phyloP scores from a whole-genome alignment of 2,888 invertebrate species.

The Heliconius hortense region DNA sequence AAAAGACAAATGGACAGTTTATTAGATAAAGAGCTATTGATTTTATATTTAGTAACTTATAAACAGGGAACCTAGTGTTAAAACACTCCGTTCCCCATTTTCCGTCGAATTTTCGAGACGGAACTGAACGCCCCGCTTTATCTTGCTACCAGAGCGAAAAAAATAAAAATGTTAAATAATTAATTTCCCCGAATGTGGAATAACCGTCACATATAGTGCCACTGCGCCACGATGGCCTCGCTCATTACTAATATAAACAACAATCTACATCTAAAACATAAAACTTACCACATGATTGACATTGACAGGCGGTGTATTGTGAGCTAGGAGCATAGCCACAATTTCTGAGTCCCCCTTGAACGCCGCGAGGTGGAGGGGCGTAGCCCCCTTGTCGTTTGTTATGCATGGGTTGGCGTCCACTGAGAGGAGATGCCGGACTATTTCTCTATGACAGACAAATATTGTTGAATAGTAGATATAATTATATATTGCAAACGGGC shows the following conservation, averaged over 20 bases:
- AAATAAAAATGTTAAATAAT: too few species aligned
- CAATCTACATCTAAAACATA: background rate
- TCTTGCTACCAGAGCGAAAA: background rate
- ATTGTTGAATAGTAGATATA: background rate
- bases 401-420: conserved; percentile 95
- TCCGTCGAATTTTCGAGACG: background rate
- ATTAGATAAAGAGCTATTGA: background rate
- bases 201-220: too few species aligned
- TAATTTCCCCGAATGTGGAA: too few species aligned
- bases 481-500: background rate
- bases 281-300: conserved; percentile 89
- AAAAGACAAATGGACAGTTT: too few species aligned
- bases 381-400: conserved; percentile 94
- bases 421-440: conserved; percentile 90
- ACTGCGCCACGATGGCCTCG: background rate
- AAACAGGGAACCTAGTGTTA: background rate
- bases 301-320: conserved; percentile 91
- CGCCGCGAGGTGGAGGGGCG: conserved; percentile 95
- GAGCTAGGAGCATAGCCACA: conserved; percentile 90
- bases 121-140: background rate
- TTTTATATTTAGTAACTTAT: background rate
- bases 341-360: conserved; percentile 97
- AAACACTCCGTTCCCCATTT: background rate
- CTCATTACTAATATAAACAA: background rate
- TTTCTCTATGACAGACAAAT: conserved; percentile 83